A percentile compares a stretch with the other conserved stretches of the same genome.
phyloP scores from a whole-genome alignment of 92 coral and sea anemone genomes.

The Porites lobata region DNA sequence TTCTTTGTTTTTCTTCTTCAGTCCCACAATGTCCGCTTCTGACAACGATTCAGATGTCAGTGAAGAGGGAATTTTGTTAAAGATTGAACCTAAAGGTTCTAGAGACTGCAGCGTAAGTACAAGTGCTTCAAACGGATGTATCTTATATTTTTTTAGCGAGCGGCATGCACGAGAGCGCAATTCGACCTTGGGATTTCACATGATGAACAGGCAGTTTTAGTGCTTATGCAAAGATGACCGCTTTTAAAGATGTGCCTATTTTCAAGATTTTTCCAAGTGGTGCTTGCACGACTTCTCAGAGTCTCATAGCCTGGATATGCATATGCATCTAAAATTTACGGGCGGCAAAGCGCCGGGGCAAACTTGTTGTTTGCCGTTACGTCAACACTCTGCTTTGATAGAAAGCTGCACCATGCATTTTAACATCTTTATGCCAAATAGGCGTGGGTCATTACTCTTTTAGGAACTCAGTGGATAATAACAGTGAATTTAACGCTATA shows the following conservation, averaged over 20 bases:
- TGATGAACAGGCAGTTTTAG: too few species aligned
- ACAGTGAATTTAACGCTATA: too few species aligned
- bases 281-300: too few species aligned
- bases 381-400: background rate
- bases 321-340: background rate
- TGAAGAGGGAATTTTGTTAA: slow-evolving; percentile 88
- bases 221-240: too few species aligned
- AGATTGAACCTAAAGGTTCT: slow-evolving; percentile 75
- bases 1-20: slow-evolving; percentile 5
- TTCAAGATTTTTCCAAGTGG: too few species aligned
- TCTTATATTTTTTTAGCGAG: background rate
- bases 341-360: background rate
- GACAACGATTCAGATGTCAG: slow-evolving; percentile 87
- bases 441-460: too few species aligned
- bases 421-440: too few species aligned
- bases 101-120: slow-evolving; percentile 78
- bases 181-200: too few species aligned
- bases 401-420: background rate
- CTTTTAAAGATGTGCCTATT: too few species aligned
- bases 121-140: background rate
- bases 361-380: background rate
- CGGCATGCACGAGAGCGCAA: background rate
- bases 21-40: slow-evolving; percentile 34
- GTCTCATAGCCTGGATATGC: too few species aligned
- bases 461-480: too few species aligned